These are phyloP conservation scores for Gasterosteus aculeatus DNA, from an alignment of 2,113 vertebrate species.

Conservation along the genomic window DNA sequence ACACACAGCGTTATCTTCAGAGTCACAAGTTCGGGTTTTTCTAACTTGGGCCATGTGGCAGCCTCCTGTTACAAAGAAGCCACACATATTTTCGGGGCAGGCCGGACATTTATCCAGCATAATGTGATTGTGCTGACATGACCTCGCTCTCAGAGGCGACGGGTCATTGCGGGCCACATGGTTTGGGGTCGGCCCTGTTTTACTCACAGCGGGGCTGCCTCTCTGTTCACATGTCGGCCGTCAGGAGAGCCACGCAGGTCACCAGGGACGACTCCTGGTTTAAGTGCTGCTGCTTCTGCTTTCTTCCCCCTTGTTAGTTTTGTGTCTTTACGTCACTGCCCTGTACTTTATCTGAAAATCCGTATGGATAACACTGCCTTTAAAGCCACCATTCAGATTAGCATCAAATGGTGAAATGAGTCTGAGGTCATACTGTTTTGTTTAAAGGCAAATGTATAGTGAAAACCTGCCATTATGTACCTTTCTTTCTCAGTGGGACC, in stretches of 20 bases:
- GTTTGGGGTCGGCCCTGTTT: conserved; percentile 56
- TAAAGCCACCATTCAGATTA: not conserved
- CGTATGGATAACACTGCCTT: not conserved
- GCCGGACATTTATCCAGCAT: conserved; percentile 69
- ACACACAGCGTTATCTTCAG: conserved; percentile 48
- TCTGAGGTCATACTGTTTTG: not conserved
- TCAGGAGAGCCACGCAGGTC: conserved; percentile 37
- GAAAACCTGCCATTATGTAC: not conserved
- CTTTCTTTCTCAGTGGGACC: not conserved
- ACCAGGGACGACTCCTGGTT: conserved; percentile 39
- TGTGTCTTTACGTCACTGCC: not conserved
- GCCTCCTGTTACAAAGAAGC: conserved; percentile 64
- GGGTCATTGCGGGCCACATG: conserved; percentile 65
- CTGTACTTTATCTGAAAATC: not conserved
- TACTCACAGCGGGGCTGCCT: conserved; percentile 46
- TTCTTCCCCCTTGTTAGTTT: conserved; percentile 3
- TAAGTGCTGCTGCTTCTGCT: conserved; percentile 24
- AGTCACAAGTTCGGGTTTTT: conserved; percentile 62
- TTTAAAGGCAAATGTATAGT: not conserved
- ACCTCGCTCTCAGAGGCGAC: conserved; percentile 38
- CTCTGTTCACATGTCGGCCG: conserved; percentile 56
- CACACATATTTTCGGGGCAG: conserved; percentile 60
- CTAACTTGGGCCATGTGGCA: conserved; percentile 64
- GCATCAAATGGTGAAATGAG: not conserved
- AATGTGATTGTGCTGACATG: conserved; percentile 75